Evolutionary conservation across 37 sponge, comb jelly and placozoan genomes (phyloP), one percentile per base, ranked within the genome.

Genomic region (Axinella damicornis): DNA sequence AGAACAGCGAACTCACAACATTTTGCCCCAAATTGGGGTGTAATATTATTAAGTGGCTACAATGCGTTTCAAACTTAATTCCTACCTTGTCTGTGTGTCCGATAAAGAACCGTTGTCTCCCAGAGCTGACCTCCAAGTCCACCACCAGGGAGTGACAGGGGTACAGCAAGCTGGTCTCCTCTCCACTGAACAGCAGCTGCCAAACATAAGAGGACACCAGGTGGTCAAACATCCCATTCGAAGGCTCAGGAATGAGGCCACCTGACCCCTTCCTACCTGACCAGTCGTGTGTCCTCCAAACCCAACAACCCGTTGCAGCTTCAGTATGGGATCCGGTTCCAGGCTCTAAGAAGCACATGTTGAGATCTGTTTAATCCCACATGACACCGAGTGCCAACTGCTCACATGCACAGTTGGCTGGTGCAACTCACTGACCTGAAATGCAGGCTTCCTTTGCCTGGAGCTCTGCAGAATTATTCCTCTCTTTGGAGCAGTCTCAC

Each of bases 31-130:
- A n/a, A n/a, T n/a, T n/a, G n/a, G n/a, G n/a, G n/a, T n/a, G n/a
- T n/a, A n/a, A n/a, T n/a, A n/a, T n/a, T n/a, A n/a, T n/a, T n/a
- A n/a, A n/a, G n/a, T n/a, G n/a, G n/a, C n/a, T n/a, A n/a, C n/a
- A n/a, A n/a, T n/a, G n/a, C n/a, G n/a, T n/a, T n/a, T n/a, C n/a
- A n/a, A n/a, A n/a, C n/a, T n/a, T 12, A 46, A 9, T 9, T 46
- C 6, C 9, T 46, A 95, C 96, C 87, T 90, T 92, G 57, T 88
- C 89, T 6, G 94, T 89, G 54, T 98, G 98, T 0, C 98, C 98
- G 24, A 92, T 76, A 36, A 96, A 89, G 36, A 93, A 79, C 53
- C 76, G 72, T 60, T 98, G 98, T 34, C 83, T 17, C 63, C 79
- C 64, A 5, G 88, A 69, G 17, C 15, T 65, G 34, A 90, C 82